Evolutionary conservation across 2,888 invertebrate genomes (phyloP).

Genomic region (Lacanobia wlatinum): DNA sequence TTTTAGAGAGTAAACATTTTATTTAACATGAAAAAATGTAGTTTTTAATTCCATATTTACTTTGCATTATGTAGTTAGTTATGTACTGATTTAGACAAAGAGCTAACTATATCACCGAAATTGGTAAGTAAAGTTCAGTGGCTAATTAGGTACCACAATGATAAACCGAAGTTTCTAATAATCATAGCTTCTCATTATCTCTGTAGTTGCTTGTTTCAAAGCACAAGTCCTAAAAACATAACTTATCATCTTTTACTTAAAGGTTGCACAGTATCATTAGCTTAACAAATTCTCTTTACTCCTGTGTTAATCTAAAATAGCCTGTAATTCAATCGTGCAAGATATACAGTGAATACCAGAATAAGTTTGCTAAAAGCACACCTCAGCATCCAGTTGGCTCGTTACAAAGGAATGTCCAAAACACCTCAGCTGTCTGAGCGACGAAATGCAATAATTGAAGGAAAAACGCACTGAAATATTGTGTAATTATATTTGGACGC

Average conservation of each 20-base stretch:
- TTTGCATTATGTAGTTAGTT: no score
- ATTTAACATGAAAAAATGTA: no score
- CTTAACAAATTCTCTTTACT: background rate
- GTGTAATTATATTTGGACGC: conserved; percentile 84
- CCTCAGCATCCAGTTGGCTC: conserved; percentile 72
- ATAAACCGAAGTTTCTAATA: no score
- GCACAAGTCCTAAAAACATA: conserved; percentile 40
- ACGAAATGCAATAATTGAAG: conserved; percentile 86
- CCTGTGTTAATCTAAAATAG: conserved; percentile 27
- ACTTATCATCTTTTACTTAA: conserved; percentile 43
- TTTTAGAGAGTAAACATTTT: background rate
- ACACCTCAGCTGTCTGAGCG: conserved; percentile 75
- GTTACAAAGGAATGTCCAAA: conserved; percentile 83
- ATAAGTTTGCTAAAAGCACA: conserved; percentile 38
- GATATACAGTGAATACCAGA: conserved; percentile 10
- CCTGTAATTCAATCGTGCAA: conserved; percentile 22
- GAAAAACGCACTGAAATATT: conserved; percentile 86
- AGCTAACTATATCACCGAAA: no score
- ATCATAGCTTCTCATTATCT: no score
- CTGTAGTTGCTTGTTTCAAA: conserved; percentile 16
- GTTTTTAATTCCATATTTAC: no score
- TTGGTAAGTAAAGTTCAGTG: no score
- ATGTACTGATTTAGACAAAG: no score
- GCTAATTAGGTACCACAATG: no score
- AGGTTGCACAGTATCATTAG: conserved; percentile 39